Conservation (phyloP, 2,888 invertebrate genomes). For the Macrophya alboannulata region DNA sequence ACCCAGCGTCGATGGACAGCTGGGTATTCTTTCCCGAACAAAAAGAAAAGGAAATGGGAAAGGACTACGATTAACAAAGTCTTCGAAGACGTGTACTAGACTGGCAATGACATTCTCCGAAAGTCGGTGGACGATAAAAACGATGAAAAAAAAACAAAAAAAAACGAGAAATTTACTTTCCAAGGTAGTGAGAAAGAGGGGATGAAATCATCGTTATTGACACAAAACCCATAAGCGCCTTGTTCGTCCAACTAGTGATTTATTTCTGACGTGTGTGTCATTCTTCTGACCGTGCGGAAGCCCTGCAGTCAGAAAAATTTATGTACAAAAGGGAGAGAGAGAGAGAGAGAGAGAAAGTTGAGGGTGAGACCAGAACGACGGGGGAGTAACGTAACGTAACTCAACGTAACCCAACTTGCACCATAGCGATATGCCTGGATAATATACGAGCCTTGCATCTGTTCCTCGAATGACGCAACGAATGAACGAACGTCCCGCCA, state of each 20-base stretch:
- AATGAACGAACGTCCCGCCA: conserved; percentile 80
- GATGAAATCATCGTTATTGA: conserved; percentile 3
- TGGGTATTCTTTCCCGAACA: conserved; percentile 72
- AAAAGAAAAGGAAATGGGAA: neutral
- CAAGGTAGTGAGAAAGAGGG: neutral
- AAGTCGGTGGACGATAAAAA: conserved; percentile 10
- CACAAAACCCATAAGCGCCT: conserved; percentile 23
- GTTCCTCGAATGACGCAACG: conserved; percentile 84
- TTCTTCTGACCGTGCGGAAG: conserved; percentile 73
- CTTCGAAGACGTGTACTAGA: neutral
- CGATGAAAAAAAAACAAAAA: conserved; percentile 45
- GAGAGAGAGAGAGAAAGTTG: neutral
- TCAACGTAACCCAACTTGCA: conserved; percentile 4
- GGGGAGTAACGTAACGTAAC: conserved; percentile 9
- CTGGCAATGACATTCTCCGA: neutral
- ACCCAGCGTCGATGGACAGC: conserved; percentile 70
- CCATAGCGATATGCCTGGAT: conserved; percentile 76
- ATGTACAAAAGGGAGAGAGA: conserved; percentile 19
- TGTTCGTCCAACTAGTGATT: conserved; percentile 70
- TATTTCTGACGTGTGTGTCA: conserved; percentile 78
- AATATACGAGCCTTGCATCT: conserved; percentile 80
- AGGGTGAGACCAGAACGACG: neutral
- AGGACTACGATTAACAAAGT: neutral
- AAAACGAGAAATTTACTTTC: conserved; percentile 62
- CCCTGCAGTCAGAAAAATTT: conserved; percentile 66